A percentile compares a stretch with the other conserved stretches of the same genome.
phyloP scores from a whole-genome alignment of 1,140 invertebrate genomes.

The Daktulosphaira vitifoliae region DNA sequence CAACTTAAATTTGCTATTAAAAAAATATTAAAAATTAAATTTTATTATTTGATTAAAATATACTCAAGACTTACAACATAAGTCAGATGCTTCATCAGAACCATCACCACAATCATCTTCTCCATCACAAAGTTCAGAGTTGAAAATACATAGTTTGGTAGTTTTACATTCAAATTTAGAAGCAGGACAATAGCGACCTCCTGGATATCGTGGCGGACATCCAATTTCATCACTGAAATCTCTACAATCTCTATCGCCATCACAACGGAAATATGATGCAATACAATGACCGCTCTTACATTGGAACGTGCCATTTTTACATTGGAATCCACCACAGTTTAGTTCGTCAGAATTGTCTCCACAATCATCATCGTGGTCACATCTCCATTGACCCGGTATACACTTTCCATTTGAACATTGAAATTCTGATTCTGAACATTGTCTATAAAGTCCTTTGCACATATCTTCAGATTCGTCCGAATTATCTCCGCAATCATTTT shows the following conservation, averaged over 20 bases:
- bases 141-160: constrained; percentile 81
- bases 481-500: constrained; percentile 90
- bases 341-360: constrained; percentile 69
- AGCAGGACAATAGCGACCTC: constrained; percentile 77
- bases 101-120: constrained; percentile 84
- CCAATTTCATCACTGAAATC: constrained; percentile 89
- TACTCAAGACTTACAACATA: constrained; percentile 61
- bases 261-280: constrained; percentile 74
- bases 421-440: constrained; percentile 93
- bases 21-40: too few species aligned
- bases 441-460: constrained; percentile 68
- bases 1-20: constrained; percentile 65
- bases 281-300: constrained; percentile 90
- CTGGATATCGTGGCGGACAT: constrained; percentile 76
- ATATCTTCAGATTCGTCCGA: constrained; percentile 74
- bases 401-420: constrained; percentile 87
- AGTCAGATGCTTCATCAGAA: constrained; percentile 71
- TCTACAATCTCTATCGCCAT: constrained; percentile 82
- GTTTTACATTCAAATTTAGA: constrained; percentile 79
- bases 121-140: constrained; percentile 78
- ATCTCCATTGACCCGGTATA: constrained; percentile 76
- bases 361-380: constrained; percentile 66
- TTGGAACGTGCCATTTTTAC: constrained; percentile 82
- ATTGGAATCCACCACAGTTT: constrained; percentile 66
- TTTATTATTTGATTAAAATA: too few species aligned